Evolutionary conservation across 2,797 vertebrate species (phyloP).

Genomic region (Fringilla coelebs): DNA sequence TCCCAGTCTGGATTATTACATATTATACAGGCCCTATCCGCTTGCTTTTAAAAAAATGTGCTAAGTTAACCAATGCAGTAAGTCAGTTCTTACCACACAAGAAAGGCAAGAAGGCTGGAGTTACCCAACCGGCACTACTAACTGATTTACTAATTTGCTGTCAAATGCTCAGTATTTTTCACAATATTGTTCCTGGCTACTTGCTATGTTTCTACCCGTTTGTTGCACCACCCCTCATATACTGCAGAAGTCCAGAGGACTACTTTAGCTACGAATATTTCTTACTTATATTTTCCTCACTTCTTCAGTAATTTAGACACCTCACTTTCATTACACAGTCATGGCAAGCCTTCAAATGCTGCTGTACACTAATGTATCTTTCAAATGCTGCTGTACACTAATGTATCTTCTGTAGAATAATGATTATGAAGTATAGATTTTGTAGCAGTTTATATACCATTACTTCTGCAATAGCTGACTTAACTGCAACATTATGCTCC

Average conservation of each 20-base stretch:
- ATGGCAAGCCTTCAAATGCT: neutral
- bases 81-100: neutral
- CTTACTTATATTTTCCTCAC: neutral
- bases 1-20: neutral
- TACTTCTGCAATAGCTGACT: neutral
- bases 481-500: neutral
- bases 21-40: neutral
- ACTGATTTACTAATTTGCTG: neutral
- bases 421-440: neutral
- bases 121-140: neutral
- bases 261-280: neutral
- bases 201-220: neutral
- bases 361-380: neutral
- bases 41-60: neutral
- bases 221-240: accelerated
- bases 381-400: neutral
- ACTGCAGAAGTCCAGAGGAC: neutral
- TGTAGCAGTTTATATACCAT: neutral
- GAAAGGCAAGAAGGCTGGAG: neutral
- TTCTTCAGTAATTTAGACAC: neutral
- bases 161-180: neutral
- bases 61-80: neutral
- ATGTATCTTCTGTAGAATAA: neutral
- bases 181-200: neutral
- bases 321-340: neutral